phyloP scores from a whole-genome alignment of 2,113 vertebrate genomes.

The Ammospiza nelsoni region DNA sequence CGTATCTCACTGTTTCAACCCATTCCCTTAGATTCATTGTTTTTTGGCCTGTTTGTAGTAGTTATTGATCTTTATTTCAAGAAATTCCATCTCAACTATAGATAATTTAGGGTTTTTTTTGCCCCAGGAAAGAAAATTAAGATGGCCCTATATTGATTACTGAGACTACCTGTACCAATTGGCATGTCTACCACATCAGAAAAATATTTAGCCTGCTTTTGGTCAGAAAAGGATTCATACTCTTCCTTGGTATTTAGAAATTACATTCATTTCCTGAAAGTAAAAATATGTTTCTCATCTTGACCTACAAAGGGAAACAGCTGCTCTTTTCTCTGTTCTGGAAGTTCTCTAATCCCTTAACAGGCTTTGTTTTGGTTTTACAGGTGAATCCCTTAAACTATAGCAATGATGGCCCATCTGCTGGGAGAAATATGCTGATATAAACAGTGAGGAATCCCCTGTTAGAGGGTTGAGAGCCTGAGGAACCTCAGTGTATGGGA shows the following conservation, averaged over 20 bases:
- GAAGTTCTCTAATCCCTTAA: not conserved
- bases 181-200: not conserved
- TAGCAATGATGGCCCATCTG: not conserved
- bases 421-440: not conserved
- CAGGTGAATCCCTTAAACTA: not conserved
- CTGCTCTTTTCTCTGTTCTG: not conserved
- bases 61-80: slow-evolving; percentile 53
- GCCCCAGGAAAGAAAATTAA: slow-evolving; percentile 28
- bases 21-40: slow-evolving; percentile 58
- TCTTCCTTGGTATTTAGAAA: slow-evolving; percentile 31
- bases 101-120: slow-evolving; percentile 24
- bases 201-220: slow-evolving; percentile 36
- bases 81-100: slow-evolving; percentile 31
- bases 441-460: not conserved
- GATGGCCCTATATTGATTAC: not conserved
- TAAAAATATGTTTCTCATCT: slow-evolving; percentile 24
- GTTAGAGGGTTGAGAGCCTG: not conserved
- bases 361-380: not conserved
- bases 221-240: not conserved
- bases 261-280: slow-evolving; percentile 32
- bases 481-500: not conserved
- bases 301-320: not conserved
- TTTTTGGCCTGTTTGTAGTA: slow-evolving; percentile 47
- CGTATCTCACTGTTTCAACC: slow-evolving; percentile 65
- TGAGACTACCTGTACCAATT: slow-evolving; percentile 15